These are phyloP conservation scores for Zoanthus solanderi DNA, from an alignment of 92 coral and sea anemone species.

Conservation along the genomic window DNA sequence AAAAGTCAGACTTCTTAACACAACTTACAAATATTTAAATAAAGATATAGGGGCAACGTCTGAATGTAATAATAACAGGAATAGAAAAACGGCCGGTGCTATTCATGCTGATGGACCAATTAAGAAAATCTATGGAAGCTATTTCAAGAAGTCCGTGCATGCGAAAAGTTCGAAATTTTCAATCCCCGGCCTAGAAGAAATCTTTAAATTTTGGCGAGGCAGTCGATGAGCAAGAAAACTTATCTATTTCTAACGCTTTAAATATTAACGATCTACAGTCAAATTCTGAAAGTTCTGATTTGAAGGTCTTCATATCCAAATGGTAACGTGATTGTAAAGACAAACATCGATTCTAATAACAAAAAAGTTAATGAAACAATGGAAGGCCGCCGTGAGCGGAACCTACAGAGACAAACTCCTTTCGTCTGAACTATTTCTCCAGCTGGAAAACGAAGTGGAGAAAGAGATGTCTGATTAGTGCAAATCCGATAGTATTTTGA, in stretches of 20 bases:
- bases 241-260: conserved; percentile 30
- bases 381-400: not conserved
- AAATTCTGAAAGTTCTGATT: not conserved
- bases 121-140: conserved; percentile 22
- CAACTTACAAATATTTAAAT: not conserved
- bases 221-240: conserved; percentile 23
- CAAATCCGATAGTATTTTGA: conserved; percentile 56
- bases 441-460: conserved; percentile 33
- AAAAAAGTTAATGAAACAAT: conserved; percentile 22
- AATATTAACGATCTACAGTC: conserved; percentile 46
- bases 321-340: conserved; percentile 30
- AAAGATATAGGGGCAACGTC: not conserved
- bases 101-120: conserved; percentile 14
- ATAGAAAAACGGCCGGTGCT: conserved; percentile 5
- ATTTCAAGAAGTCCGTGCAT: conserved; percentile 34
- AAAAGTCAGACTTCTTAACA: not conserved
- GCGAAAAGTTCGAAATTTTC: conserved; percentile 23
- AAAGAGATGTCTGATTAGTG: conserved; percentile 42
- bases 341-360: not conserved
- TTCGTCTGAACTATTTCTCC: conserved; percentile 33
- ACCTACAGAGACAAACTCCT: conserved; percentile 42
- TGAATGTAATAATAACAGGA: not conserved
- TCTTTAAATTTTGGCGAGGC: not conserved
- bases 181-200: conserved; percentile 9
- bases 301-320: conserved; percentile 14